Conservation (phyloP, 2,113 vertebrate genomes). For the Trogon melanurus region DNA sequence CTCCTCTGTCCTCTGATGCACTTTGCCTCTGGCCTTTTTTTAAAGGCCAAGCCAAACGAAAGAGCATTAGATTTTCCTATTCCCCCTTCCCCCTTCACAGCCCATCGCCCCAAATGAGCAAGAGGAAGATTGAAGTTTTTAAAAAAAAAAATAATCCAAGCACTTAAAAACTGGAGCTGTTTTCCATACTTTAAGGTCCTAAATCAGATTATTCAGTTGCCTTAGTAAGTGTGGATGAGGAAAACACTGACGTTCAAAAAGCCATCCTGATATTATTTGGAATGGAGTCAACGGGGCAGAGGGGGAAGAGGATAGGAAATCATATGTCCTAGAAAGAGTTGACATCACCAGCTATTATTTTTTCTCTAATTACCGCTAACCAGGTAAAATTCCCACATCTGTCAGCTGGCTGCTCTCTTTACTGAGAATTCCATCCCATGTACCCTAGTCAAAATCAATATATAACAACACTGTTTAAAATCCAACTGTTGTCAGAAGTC, state of each 20-base stretch:
- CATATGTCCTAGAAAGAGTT: neutral
- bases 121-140: neutral
- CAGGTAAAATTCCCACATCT: neutral
- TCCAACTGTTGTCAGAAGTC: neutral
- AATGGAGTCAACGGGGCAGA: neutral
- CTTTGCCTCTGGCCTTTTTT: conserved; percentile 11
- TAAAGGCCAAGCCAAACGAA: conserved; percentile 3
- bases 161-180: neutral
- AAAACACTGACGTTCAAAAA: neutral
- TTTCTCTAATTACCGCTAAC: neutral
- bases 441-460: neutral
- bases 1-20: conserved; percentile 1
- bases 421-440: neutral
- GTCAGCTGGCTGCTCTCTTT: neutral
- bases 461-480: neutral
- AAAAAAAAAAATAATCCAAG: neutral
- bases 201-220: neutral
- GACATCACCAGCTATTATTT: neutral
- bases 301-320: neutral
- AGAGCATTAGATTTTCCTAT: neutral
- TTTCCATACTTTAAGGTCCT: neutral
- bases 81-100: neutral
- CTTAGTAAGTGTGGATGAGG: neutral
- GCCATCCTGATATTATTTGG: neutral
- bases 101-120: neutral